Evolutionary conservation across 2,888 invertebrate genomes (phyloP).

Genomic region (Isoperla grammatica): DNA sequence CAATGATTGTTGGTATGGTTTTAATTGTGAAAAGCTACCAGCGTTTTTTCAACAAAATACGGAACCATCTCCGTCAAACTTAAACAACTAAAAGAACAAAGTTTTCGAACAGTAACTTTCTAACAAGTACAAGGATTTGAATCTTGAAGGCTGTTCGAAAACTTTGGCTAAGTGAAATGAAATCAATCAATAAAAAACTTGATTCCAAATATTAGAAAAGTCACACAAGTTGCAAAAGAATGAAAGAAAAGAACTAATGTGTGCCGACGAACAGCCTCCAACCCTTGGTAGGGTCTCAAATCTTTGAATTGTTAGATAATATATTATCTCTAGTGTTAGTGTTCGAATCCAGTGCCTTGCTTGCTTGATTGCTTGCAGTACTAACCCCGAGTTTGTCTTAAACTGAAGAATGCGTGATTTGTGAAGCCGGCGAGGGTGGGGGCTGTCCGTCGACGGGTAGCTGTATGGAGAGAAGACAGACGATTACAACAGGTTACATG

Average conservation of each 20-base stretch:
- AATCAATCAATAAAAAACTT: slow-evolving; percentile 37
- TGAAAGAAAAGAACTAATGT: slow-evolving; percentile 15
- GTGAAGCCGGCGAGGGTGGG: slow-evolving; percentile 82
- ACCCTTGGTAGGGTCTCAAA: slow-evolving; percentile 15
- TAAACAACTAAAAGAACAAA: slow-evolving; percentile 44
- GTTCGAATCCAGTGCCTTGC: slow-evolving; percentile 5
- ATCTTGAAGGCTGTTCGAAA: slow-evolving; percentile 61
- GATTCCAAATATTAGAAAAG: slow-evolving; percentile 42
- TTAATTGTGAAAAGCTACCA: too few relatives aligned
- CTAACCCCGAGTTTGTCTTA: slow-evolving; percentile 85
- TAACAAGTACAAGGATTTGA: slow-evolving; percentile 42
- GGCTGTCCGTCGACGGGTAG: slow-evolving; percentile 61
- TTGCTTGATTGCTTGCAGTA: slow-evolving; percentile 42
- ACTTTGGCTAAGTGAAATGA: slow-evolving; percentile 43
- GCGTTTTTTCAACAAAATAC: too few relatives aligned
- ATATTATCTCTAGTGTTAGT: neutral
- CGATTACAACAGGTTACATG: too few relatives aligned
- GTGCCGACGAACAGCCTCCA: slow-evolving; percentile 34
- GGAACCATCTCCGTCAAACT: too few relatives aligned
- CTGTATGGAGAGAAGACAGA: neutral
- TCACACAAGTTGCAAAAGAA: slow-evolving; percentile 26
- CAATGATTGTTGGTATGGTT: too few relatives aligned
- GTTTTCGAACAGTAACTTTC: slow-evolving; percentile 54
- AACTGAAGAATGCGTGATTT: slow-evolving; percentile 88
- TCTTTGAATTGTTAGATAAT: too few relatives aligned